Base-by-base conservation (phyloP, 1,140 invertebrate genomes). In the Acromyrmex charruanus region DNA sequence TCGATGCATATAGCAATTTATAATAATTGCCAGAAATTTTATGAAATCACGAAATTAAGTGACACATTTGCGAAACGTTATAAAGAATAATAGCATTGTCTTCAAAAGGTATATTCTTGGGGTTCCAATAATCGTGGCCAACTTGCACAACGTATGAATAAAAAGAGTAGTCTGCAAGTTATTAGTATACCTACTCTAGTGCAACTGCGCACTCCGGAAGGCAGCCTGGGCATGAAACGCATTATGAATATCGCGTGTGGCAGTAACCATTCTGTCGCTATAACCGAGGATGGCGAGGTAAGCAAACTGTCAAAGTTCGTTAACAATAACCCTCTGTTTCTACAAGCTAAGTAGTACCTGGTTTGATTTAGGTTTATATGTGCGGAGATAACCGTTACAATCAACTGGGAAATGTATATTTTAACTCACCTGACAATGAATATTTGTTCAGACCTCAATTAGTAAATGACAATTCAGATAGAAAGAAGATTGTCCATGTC, bases 61-160 rank as follows among this genome's bases (percentile, higher is more conserved):
- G 18, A 31, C 2, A 0, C 7, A 61, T 49, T n/a, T 31, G n/a
- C 44, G 21, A 9, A 9, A 44, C 0, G 35, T 44, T 44, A 31
- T 12, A 51, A 5, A n/a, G 1, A 53, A 28, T 49, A 2, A 79
- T 7, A 63, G 2, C 59, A 44, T 21, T 77, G 4, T 74, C 9
- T 31, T 75, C 53, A 1, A 63, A 25, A 94, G 94, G 90, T n/a
- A n/a, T 97, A 96, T 92, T 96, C 96, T 51, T 97, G 97, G 97
- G 97, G 97, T 21, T 96, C 97, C 91, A 97, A 97, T 95, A 96
- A 96, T 9, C 97, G 96, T 87, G 96, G 96, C 88, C 94, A 97
- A 93, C 93, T 97, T 14, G 97, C 97, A 31, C 31, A 31, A 31
- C 3, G 31, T 31, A 3, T 31, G 69, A 97, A 97, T 91, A 96